These are phyloP conservation scores for Spilogale gracilis DNA, from an alignment of 2,113 vertebrate genomes.

Conservation along the genomic window DNA sequence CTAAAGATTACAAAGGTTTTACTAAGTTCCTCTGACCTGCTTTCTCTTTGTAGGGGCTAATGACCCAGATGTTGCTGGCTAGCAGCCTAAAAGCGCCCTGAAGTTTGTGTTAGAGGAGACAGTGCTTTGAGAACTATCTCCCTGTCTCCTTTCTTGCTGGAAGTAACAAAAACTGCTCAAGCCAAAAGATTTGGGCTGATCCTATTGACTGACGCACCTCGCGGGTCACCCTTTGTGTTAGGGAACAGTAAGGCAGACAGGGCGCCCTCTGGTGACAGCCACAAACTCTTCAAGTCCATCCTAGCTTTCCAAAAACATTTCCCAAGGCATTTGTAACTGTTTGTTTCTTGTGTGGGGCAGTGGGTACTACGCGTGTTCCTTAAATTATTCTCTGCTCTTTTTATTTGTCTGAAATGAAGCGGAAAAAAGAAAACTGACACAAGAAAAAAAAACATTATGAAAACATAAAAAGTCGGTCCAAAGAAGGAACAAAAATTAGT, in stretches of 20 bases:
- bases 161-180: neutral
- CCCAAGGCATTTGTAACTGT: neutral
- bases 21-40: neutral
- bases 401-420: neutral
- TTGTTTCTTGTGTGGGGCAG: neutral
- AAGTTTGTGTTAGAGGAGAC: neutral
- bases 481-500: neutral
- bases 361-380: neutral
- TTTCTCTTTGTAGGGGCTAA: neutral
- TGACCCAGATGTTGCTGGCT: neutral
- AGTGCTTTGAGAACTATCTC: neutral
- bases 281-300: neutral
- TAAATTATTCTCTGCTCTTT: neutral
- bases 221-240: neutral
- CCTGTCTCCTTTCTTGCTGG: neutral
- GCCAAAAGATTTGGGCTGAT: neutral
- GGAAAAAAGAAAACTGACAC: neutral
- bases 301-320: neutral
- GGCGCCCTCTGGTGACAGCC: accelerated
- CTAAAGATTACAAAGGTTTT: neutral
- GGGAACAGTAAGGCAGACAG: neutral
- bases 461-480: neutral
- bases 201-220: neutral
- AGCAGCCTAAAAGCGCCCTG: neutral
- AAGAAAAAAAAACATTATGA: neutral